Evolutionary conservation across 2,888 invertebrate species (phyloP).

Genomic region (Scaptomyza cyrtandrae): DNA sequence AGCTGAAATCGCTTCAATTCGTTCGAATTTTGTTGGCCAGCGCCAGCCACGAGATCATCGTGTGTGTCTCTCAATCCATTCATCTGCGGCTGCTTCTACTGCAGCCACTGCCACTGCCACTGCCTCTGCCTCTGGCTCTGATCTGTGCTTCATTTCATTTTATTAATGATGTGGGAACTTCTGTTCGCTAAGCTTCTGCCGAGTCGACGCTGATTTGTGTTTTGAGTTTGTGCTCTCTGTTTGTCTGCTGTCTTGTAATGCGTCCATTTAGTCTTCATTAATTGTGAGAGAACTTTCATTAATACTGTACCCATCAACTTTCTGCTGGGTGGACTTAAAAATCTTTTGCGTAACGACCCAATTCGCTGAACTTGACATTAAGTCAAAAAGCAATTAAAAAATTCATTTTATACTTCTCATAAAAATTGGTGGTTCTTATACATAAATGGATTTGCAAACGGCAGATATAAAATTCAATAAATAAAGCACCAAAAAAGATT

Average conservation of each 20-base stretch:
- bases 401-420: constrained; percentile 5
- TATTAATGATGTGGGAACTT: constrained; percentile 81
- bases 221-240: constrained; percentile 27
- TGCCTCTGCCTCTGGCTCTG: constrained; percentile 5
- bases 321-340: constrained; percentile 16
- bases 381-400: constrained; percentile 17
- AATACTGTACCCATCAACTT: constrained; percentile 53
- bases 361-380: constrained; percentile 31
- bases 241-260: constrained; percentile 51
- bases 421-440: background rate
- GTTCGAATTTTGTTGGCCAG: constrained; percentile 68
- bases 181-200: constrained; percentile 56
- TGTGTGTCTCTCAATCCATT: constrained; percentile 58
- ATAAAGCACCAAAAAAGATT: too few relatives aligned
- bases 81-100: constrained; percentile 13
- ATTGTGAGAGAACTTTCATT: constrained; percentile 74
- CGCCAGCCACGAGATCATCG: constrained; percentile 60
- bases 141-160: constrained; percentile 26
- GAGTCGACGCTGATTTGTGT: constrained; percentile 38
- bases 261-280: constrained; percentile 71
- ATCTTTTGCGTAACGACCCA: constrained; percentile 45
- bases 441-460: background rate
- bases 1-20: constrained; percentile 65
- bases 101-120: background rate
- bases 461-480: background rate